Percentiles rank a stretch among this genome's conserved stretches.
These are phyloP conservation scores for Arenaria interpres DNA, from an alignment of 2,113 vertebrate genomes.

Conservation along the genomic window DNA sequence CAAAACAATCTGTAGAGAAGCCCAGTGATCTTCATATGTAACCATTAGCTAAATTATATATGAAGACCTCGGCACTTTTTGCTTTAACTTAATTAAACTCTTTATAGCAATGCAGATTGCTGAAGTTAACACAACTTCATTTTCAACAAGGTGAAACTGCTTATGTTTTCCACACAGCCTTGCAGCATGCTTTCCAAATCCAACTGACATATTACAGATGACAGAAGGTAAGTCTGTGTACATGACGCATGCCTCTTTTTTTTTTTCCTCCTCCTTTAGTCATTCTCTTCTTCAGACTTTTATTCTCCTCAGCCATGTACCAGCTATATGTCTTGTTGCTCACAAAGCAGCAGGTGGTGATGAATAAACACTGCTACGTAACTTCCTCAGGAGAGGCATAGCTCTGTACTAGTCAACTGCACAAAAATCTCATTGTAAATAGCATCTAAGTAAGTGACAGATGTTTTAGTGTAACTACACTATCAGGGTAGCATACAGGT, in stretches of 20 bases:
- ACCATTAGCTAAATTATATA: background rate
- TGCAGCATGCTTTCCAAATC: background rate
- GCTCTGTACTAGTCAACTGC: background rate
- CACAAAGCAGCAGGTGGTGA: background rate
- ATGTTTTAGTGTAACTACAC: background rate
- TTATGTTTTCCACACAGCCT: background rate
- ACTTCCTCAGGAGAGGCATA: background rate
- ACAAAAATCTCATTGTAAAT: background rate
- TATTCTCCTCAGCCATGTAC: background rate
- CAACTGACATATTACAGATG: background rate
- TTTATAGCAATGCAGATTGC: background rate
- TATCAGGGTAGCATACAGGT: background rate
- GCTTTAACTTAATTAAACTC: background rate
- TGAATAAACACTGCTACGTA: background rate
- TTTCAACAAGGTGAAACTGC: background rate
- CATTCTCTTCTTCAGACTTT: background rate
- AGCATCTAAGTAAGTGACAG: background rate
- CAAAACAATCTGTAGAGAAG: background rate
- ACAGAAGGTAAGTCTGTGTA: background rate
- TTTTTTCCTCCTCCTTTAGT: background rate
- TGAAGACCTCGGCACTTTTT: background rate
- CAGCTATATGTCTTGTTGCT: background rate
- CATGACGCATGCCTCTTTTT: background rate
- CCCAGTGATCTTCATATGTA: background rate
- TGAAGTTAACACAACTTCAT: background rate